phyloP scores from a whole-genome alignment of 2,113 vertebrate genomes.

The Geothlypis trichas region DNA sequence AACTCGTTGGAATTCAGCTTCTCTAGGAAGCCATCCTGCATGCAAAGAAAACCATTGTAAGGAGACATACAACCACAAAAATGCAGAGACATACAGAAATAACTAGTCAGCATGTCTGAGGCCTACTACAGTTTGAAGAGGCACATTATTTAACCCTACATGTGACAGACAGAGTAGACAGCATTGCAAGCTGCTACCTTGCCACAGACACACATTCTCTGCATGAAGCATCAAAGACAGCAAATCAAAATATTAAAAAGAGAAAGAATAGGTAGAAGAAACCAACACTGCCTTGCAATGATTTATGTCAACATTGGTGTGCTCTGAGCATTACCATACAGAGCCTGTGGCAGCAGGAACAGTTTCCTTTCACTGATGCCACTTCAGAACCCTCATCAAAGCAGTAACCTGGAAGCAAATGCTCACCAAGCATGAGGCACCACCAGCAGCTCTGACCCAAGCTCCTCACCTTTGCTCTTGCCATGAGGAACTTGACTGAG shows the following conservation, averaged over 20 bases:
- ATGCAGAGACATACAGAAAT: neutral
- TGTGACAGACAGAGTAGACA: neutral
- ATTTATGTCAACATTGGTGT: neutral
- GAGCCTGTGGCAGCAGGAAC: neutral
- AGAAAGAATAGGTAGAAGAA: neutral
- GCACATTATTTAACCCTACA: neutral
- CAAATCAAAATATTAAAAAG: neutral
- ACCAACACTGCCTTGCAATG: neutral
- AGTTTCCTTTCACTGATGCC: neutral
- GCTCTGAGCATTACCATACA: neutral
- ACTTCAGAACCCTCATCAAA: neutral
- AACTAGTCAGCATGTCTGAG: neutral
- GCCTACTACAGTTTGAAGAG: neutral
- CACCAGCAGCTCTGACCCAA: neutral
- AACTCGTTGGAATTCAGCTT: constrained; percentile 92
- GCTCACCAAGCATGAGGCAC: neutral
- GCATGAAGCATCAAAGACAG: neutral
- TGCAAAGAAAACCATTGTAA: neutral
- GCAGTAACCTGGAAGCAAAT: neutral
- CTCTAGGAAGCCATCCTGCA: constrained; percentile 93
- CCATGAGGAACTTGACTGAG: constrained; percentile 93
- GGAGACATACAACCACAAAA: neutral
- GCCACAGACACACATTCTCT: neutral
- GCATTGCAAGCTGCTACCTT: neutral
- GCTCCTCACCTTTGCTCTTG: constrained; percentile 88